A percentile compares a stretch with the other conserved stretches of the same genome.
These are phyloP conservation scores for Gallinago undulata DNA, from an alignment of 2,113 vertebrate species.

Conservation along the genomic window DNA sequence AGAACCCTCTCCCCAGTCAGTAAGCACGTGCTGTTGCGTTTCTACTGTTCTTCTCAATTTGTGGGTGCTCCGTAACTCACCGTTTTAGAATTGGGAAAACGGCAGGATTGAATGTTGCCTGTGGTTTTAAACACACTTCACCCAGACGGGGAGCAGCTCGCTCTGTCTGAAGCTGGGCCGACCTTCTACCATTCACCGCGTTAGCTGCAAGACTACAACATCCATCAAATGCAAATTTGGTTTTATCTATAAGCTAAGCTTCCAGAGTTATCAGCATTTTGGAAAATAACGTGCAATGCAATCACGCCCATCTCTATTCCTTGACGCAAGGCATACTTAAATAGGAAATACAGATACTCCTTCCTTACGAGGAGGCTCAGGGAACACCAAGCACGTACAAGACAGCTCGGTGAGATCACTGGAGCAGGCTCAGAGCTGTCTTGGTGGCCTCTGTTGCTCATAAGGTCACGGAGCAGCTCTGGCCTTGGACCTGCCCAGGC, in stretches of 20 bases:
- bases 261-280: neutral
- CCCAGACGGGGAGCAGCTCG: neutral
- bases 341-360: neutral
- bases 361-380: rapidly evolving
- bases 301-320: neutral
- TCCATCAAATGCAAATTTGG: neutral
- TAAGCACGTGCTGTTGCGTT: neutral
- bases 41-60: neutral
- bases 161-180: neutral
- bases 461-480: neutral
- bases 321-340: neutral
- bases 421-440: neutral
- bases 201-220: neutral
- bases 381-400: rapidly evolving
- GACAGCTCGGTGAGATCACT: neutral
- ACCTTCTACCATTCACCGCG: neutral
- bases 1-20: neutral
- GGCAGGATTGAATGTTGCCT: neutral
- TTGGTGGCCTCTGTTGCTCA: neutral
- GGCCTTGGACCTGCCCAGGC: neutral
- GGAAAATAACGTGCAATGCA: neutral
- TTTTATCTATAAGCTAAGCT: neutral
- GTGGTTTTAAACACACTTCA: neutral
- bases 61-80: neutral
- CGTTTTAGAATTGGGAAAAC: neutral